A percentile compares a stretch with the other conserved stretches of the same genome.
phyloP scores from a whole-genome alignment of 2,888 invertebrate genomes.

The Mongoloraphidia duomilia region DNA sequence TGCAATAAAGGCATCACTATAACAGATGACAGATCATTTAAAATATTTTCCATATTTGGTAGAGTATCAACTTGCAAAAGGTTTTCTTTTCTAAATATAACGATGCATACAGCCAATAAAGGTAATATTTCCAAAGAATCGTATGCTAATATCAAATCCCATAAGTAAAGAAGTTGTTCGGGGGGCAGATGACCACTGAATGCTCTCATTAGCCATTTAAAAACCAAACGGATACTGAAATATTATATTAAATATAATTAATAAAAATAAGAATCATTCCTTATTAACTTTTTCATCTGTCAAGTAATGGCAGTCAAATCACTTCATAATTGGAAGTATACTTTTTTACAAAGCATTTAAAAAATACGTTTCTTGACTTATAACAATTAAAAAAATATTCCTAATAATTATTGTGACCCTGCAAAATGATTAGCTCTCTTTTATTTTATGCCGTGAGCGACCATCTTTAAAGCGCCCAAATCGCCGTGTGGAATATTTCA shows the following conservation, averaged over 20 bases:
- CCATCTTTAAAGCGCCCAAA: too few relatives aligned
- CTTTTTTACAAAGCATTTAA: too few relatives aligned
- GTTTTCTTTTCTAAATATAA: slow-evolving; percentile 77
- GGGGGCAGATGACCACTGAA: slow-evolving; percentile 91
- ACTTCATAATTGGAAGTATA: too few relatives aligned
- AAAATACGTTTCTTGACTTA: too few relatives aligned
- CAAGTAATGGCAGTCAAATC: background rate
- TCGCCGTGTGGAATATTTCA: too few relatives aligned
- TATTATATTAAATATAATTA: slow-evolving; percentile 7
- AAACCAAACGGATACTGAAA: slow-evolving; percentile 70
- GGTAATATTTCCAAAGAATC: slow-evolving; percentile 84
- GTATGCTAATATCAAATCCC: slow-evolving; percentile 87
- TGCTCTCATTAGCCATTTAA: slow-evolving; percentile 93
- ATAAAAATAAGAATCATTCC: background rate
- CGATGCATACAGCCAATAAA: slow-evolving; percentile 67
- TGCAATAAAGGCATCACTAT: slow-evolving; percentile 75
- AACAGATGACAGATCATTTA: slow-evolving; percentile 78
- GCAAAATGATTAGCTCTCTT: too few relatives aligned
- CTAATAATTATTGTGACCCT: too few relatives aligned
- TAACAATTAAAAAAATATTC: too few relatives aligned
- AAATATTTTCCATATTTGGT: slow-evolving; percentile 70
- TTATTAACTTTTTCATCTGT: background rate
- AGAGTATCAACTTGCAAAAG: slow-evolving; percentile 58
- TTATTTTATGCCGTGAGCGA: too few relatives aligned
- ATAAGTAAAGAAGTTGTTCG: slow-evolving; percentile 78